Evolutionary conservation across 1,140 invertebrate genomes (phyloP).

Genomic region (Pseudomyrmex gracilis): DNA sequence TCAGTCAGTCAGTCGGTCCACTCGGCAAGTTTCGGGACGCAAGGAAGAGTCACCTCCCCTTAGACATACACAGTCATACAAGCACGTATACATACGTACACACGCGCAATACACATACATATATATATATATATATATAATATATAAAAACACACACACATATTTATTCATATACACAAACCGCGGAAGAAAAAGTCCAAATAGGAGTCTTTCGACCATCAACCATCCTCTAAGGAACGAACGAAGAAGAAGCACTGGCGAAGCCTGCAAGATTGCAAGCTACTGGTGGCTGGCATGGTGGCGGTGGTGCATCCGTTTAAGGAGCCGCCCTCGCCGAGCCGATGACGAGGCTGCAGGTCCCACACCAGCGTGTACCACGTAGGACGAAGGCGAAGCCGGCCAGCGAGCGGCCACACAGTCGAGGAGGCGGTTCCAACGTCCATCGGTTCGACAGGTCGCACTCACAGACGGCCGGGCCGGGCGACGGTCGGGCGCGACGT

Average conservation of each 20-base stretch:
- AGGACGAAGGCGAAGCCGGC: slow-evolving; percentile 67
- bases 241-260: neutral
- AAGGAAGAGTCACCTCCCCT: slow-evolving; percentile 14
- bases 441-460: slow-evolving; percentile 33
- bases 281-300: slow-evolving; percentile 72
- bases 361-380: slow-evolving; percentile 62
- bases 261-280: slow-evolving; percentile 20
- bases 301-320: slow-evolving; percentile 70
- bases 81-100: neutral
- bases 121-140: slow-evolving; percentile 3
- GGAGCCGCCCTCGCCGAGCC: slow-evolving; percentile 77
- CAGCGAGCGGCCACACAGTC: slow-evolving; percentile 38
- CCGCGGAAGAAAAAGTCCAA: neutral
- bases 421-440: slow-evolving; percentile 31
- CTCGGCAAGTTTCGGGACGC: slow-evolving; percentile 27
- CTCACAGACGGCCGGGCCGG: slow-evolving; percentile 47
- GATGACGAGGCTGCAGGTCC: slow-evolving; percentile 76
- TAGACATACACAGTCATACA: slow-evolving; percentile 2
- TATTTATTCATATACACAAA: neutral
- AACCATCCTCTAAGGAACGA: neutral
- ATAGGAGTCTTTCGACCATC: neutral
- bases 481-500: slow-evolving; percentile 71
- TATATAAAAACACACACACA: neutral
- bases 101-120: neutral
- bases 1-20: slow-evolving; percentile 65